Evolutionary conservation across 2,888 invertebrate species (phyloP), one percentile per base, ranked within the genome.

Genomic region (Agonopterix alstromeriana): DNA sequence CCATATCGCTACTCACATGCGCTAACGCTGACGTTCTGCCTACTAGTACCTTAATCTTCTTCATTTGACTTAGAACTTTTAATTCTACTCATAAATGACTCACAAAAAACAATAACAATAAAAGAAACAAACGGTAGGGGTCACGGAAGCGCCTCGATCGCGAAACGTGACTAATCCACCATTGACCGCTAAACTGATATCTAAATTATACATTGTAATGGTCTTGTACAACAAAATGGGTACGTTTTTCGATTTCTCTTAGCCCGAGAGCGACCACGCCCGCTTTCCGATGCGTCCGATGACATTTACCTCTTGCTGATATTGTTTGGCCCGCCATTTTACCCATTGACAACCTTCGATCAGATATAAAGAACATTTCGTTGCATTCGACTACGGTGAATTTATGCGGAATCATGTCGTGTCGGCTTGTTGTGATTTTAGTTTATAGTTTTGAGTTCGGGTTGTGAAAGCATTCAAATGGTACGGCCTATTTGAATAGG

Each of bases 181-280:
- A 56, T 56, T 71, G 67, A 71, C 71, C 74, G 70, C 66, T 72
- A 70, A 61, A 61, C 58, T 61, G 72, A 73, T 76, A 76, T 76
- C 75, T 73, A 73, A 74, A 75, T 76, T 75, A 75, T 71, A 72
- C 70, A 73, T 71, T 74, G 71, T 65, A 56, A 56, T 56, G 49
- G 55, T 42, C 45, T 36, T 43, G 58, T 58, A 58, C 60, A 61
- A 69, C 66, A 61, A 67, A 70, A 66, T 62, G 58, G 65, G 60
- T 66, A 61, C 66, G 53, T 55, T 64, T 59, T 63, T 62, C 63
- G 63, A 67, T 67, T 68, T 68, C 69, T 63, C 65, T 61, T 54
- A n/a, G 54, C 56, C 57, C 50, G 48, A 55, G 51, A 57, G 51
- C 53, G 49, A 48, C 60, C 67, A 61, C 70, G 74, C 74, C 71